Evolutionary conservation across 2,888 invertebrate species (phyloP).

Genomic region (Hydraecia micacea): DNA sequence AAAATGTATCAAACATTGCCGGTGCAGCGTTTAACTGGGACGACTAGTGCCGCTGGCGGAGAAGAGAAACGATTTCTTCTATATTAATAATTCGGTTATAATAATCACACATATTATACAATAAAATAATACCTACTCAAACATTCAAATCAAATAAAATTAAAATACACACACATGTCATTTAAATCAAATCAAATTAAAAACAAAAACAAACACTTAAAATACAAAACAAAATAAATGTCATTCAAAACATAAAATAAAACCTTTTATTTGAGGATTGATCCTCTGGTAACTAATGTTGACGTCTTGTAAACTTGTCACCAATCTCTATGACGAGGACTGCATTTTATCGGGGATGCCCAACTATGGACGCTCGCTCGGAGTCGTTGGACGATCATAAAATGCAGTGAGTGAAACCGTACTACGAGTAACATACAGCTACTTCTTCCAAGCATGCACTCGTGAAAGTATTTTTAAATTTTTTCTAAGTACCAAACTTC

Average conservation of each 20-base stretch:
- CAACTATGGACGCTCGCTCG: background rate
- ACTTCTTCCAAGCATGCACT: background rate
- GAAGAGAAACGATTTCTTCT: background rate
- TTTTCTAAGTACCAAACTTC: no score
- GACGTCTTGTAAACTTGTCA: background rate
- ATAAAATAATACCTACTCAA: no score
- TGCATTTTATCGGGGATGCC: conserved; percentile 1
- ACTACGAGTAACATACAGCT: background rate
- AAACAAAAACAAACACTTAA: no score
- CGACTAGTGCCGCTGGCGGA: background rate
- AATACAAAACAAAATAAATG: no score
- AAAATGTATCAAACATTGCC: conserved; percentile 40
- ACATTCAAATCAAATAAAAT: no score
- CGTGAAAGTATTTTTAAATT: background rate
- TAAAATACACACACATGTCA: no score
- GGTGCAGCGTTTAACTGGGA: conserved; percentile 19
- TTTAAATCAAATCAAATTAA: no score
- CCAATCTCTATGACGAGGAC: no score
- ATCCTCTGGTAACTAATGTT: background rate
- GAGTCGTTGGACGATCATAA: background rate
- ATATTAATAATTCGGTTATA: no score
- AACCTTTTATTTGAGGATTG: background rate
- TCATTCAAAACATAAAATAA: no score
- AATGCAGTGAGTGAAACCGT: background rate
- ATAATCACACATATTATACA: no score